Percentiles rank a stretch among this genome's conserved stretches.
Evolutionary conservation across 53 echinoderm and acorn worm species (phyloP).

Genomic region (Patiria pectinifera): DNA sequence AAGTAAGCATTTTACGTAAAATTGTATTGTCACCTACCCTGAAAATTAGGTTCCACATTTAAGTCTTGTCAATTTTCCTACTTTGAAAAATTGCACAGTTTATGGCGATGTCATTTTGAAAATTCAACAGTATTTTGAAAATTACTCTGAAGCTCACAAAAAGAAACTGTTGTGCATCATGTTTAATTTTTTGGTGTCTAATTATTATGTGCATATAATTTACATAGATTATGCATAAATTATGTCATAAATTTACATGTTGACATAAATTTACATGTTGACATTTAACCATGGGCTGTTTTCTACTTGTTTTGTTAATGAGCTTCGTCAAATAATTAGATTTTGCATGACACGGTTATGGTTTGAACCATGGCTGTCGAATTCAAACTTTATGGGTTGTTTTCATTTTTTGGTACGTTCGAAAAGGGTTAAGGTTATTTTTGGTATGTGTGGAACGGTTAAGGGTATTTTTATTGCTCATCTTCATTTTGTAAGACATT

Average conservation of each 20-base stretch:
- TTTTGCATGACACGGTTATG: too few species aligned
- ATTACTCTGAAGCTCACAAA: background rate
- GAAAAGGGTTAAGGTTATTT: background rate
- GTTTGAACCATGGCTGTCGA: too few species aligned
- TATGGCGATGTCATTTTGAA: background rate
- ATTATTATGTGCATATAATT: constrained; percentile 25
- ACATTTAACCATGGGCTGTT: background rate
- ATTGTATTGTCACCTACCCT: background rate
- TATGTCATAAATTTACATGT: too few species aligned
- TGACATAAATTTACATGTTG: background rate
- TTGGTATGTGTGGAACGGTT: background rate
- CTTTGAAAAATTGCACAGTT: background rate
- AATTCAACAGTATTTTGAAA: background rate
- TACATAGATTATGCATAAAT: constrained; percentile 21
- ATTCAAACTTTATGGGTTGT: too few species aligned
- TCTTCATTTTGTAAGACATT: too few species aligned
- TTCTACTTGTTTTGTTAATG: background rate
- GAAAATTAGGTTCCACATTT: background rate
- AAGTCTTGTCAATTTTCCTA: too few species aligned
- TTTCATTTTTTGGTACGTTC: background rate
- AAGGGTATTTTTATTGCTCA: background rate
- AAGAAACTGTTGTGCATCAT: too few species aligned
- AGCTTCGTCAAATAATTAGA: background rate
- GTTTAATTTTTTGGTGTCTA: background rate
- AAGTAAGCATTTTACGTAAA: too few species aligned